Conservation (phyloP, 2,888 invertebrate genomes). For the Papilio elwesi region DNA sequence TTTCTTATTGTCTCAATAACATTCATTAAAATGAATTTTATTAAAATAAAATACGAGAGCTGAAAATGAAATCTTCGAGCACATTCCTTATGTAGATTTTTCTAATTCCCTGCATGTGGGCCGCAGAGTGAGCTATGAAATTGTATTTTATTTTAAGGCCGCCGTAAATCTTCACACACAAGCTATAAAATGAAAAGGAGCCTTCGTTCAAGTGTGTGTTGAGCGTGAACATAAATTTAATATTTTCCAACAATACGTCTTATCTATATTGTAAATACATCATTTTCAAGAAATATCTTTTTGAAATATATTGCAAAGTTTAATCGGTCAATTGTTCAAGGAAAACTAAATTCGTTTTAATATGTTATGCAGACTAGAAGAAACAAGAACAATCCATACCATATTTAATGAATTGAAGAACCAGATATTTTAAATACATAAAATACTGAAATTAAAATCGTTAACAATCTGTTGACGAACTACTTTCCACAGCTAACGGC, state of each 20-base stretch:
- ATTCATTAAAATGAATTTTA: too few relatives aligned
- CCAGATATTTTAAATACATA: too few relatives aligned
- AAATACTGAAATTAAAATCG: too few relatives aligned
- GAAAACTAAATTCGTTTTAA: slow-evolving; percentile 13
- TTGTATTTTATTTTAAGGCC: slow-evolving; percentile 79
- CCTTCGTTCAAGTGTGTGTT: slow-evolving; percentile 62
- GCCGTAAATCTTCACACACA: slow-evolving; percentile 72
- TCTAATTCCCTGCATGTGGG: slow-evolving; percentile 68
- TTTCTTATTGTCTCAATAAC: slow-evolving; percentile 55
- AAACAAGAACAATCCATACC: too few relatives aligned
- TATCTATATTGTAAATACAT: slow-evolving; percentile 38
- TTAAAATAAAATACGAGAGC: slow-evolving; percentile 62
- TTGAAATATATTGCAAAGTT: slow-evolving; percentile 25
- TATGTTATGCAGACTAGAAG: background rate
- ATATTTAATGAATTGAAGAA: too few relatives aligned
- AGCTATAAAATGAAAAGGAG: slow-evolving; percentile 68
- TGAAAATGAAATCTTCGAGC: slow-evolving; percentile 61
- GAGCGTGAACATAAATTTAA: slow-evolving; percentile 64
- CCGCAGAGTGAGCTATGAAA: slow-evolving; percentile 67
- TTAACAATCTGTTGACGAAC: too few relatives aligned
- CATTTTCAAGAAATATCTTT: slow-evolving; percentile 30
- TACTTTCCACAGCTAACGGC: too few relatives aligned
- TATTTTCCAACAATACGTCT: slow-evolving; percentile 57
- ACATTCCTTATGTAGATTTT: slow-evolving; percentile 67
- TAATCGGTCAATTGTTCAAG: slow-evolving; percentile 25